phyloP scores from a whole-genome alignment of 1,140 invertebrate genomes.

The Heliconius hermathena region DNA sequence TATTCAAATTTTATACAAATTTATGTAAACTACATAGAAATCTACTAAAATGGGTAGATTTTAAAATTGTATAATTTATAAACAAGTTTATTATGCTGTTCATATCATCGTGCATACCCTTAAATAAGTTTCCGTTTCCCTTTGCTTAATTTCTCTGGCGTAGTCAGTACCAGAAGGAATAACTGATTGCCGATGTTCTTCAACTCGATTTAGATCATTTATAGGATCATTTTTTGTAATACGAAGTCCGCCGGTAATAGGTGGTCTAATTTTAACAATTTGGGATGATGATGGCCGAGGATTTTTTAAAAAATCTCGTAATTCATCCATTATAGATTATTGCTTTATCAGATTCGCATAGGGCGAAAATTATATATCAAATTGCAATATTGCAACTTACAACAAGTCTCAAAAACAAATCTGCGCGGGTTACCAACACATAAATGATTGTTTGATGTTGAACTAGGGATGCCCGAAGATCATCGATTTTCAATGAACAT shows the following conservation, averaged over 20 bases:
- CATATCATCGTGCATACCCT: constrained; percentile 47
- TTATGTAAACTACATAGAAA: too few species aligned
- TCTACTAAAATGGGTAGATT: too few species aligned
- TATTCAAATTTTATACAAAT: too few species aligned
- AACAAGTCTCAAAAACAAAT: constrained; percentile 1
- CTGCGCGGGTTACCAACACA: constrained; percentile 13
- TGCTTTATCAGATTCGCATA: background rate
- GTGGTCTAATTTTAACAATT: constrained; percentile 58
- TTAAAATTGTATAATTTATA: too few species aligned
- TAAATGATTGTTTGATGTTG: background rate
- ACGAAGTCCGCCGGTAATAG: constrained; percentile 60
- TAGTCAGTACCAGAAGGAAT: constrained; percentile 62
- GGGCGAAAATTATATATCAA: background rate
- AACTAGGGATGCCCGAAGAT: too few species aligned
- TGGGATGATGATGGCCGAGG: constrained; percentile 54
- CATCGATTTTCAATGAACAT: too few species aligned
- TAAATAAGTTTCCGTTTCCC: constrained; percentile 61
- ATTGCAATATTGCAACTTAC: background rate
- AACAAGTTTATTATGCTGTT: too few species aligned
- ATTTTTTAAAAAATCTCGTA: constrained; percentile 62
- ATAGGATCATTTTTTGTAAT: constrained; percentile 60
- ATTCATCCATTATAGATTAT: constrained; percentile 59
- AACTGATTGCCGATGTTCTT: constrained; percentile 63
- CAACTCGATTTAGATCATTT: constrained; percentile 54
- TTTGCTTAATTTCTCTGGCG: constrained; percentile 58